Evolutionary conservation across 2,888 invertebrate species (phyloP).

Genomic region (Troilus luridus): DNA sequence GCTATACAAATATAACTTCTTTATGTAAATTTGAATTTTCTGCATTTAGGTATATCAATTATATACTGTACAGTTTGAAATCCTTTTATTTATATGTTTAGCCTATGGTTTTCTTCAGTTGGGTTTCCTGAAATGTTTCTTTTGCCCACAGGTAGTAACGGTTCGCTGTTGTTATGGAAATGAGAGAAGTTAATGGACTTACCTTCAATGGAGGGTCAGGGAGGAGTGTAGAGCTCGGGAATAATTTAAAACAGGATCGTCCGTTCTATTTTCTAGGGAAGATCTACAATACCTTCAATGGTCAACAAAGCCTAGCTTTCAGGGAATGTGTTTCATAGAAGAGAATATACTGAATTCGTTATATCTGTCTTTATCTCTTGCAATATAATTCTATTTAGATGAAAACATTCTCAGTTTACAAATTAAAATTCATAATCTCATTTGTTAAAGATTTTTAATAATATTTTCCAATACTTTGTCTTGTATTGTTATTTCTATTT

Average conservation of each 20-base stretch:
- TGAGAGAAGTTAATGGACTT: slow-evolving; percentile 21
- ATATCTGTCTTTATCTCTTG: not conserved
- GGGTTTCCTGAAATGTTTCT: not conserved
- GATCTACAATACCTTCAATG: not conserved
- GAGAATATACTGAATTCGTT: not conserved
- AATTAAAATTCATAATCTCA: not conserved
- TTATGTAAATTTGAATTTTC: too few relatives aligned
- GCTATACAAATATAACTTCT: too few relatives aligned
- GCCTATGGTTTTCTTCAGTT: not conserved
- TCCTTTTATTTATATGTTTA: not conserved
- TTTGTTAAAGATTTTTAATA: not conserved
- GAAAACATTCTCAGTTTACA: not conserved
- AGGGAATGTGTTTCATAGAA: not conserved
- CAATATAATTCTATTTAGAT: not conserved
- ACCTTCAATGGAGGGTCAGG: not conserved
- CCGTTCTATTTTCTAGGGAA: not conserved
- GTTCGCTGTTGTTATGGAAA: not conserved
- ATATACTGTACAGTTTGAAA: not conserved
- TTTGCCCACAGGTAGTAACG: not conserved
- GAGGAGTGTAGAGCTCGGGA: not conserved
- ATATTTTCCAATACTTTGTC: not conserved
- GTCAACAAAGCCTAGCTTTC: not conserved
- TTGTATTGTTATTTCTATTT: not conserved
- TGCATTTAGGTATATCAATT: not conserved
- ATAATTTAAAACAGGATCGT: not conserved